Base-by-base conservation (phyloP, 2,113 vertebrate species). In the Platysternon megacephalum region DNA sequence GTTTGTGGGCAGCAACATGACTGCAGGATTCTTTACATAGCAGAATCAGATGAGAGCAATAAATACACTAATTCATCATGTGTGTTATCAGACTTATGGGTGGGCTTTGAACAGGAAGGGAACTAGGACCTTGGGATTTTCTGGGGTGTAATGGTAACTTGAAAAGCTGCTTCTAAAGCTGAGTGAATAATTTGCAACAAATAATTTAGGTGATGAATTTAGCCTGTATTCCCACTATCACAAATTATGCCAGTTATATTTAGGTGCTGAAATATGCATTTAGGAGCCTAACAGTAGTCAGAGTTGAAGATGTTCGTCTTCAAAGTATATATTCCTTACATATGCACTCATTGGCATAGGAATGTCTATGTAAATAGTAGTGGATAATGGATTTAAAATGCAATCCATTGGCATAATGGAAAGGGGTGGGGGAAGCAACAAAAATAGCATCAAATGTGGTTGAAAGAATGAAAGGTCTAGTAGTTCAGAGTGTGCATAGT, bases 351-450 rank as follows among this genome's bases (percentile, higher is more conserved):
- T 72, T 82, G 61, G 83, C 91, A 82, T 86, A 93, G 89, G 90
- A 95, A 89, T 83, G 83, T 61, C 49, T 72, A 21, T 79, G 95
- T 65, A 95, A 94, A 94, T 65, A 93, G 86, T 26, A 92, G 91
- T 61, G 95, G 87, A 95, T 86, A 96, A 92, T 93, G 85, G 82
- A 2, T 58, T 82, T 93, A 61, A 79, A 72, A 0, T 94, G 89
- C 89, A 90, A 82, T 85, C 14, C 0, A 0, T 35, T 92, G 85
- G 82, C 91, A 80, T 8, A 79, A 79, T 84, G 87, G 52, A 94
- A 95, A 86, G 82, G 94, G 91, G 46, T 10, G 61, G 84, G 76
- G 93, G 83, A 87, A 89, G 94, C 93, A 96, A 97, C 86, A 93
- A 92, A 90, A 39, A 39, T 72, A 42, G 21, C 21, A 22, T 26